phyloP scores from a whole-genome alignment of 1,140 invertebrate species.

The Nebria ingens region DNA sequence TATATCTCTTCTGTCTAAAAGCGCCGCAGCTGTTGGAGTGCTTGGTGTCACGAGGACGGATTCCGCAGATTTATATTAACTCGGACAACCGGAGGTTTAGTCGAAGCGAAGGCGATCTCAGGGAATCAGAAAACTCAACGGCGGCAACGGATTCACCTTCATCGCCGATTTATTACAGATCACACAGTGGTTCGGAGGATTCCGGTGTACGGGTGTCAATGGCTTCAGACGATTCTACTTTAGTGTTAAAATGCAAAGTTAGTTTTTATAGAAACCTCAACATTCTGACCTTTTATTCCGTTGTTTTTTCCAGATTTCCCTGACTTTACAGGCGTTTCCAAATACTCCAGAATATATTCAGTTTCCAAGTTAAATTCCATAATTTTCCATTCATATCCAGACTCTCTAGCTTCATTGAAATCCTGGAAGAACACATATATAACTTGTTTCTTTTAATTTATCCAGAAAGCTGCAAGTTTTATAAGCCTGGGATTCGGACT shows the following conservation, averaged over 20 bases:
- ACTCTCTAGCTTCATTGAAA: neutral
- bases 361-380: too few species aligned
- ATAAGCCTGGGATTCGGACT: conserved; percentile 31
- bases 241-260: conserved; percentile 27
- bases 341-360: too few species aligned
- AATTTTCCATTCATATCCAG: neutral
- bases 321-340: too few species aligned
- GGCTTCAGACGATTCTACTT: conserved; percentile 25
- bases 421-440: conserved; percentile 7
- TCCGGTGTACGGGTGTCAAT: conserved; percentile 27
- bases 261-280: too few species aligned
- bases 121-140: conserved; percentile 15
- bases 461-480: conserved; percentile 27
- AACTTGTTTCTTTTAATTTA: conserved; percentile 8
- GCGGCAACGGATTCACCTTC: conserved; percentile 18
- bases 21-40: conserved; percentile 35
- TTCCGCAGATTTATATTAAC: conserved; percentile 23
- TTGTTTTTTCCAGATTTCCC: too few species aligned
- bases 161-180: conserved; percentile 23
- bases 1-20: conserved; percentile 39
- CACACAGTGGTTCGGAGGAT: conserved; percentile 28
- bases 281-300: too few species aligned
- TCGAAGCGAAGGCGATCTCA: conserved; percentile 41
- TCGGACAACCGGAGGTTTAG: conserved; percentile 33
- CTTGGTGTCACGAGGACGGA: conserved; percentile 37